phyloP scores from a whole-genome alignment of 23 tunicate species.

The Clavelina lepadiformis region DNA sequence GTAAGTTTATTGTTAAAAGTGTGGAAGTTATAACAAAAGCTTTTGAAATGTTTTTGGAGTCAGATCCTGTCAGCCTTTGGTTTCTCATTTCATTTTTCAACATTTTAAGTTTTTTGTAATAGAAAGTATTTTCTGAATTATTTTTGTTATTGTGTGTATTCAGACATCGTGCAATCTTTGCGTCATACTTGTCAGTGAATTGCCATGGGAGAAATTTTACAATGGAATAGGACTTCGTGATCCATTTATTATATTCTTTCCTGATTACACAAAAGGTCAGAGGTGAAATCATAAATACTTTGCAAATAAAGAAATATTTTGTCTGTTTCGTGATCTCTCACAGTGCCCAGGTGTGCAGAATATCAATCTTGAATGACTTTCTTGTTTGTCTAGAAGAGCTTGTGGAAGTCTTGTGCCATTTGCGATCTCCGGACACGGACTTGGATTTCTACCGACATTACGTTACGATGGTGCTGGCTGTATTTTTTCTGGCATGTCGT shows the following conservation, averaged over 20 bases:
- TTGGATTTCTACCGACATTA: conserved; percentile 49
- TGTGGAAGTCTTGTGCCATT: conserved; percentile 35
- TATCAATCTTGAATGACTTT: too few relatives aligned
- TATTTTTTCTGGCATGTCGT: conserved; percentile 57
- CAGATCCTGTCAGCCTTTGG: too few relatives aligned
- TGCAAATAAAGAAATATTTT: too few relatives aligned
- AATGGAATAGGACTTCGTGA: conserved; percentile 8
- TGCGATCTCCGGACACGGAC: conserved; percentile 50
- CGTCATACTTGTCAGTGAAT: conserved; percentile 46
- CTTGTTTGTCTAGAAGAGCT: conserved; percentile 76
- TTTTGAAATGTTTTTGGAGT: not conserved
- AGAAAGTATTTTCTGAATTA: not conserved
- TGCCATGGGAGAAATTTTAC: conserved; percentile 83
- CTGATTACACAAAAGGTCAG: conserved; percentile 74
- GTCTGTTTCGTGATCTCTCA: too few relatives aligned
- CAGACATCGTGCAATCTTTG: conserved; percentile 66
- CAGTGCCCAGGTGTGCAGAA: too few relatives aligned
- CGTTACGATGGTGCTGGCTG: conserved; percentile 39
- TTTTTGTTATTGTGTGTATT: conserved; percentile 3
- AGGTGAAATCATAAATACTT: too few relatives aligned
- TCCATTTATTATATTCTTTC: conserved; percentile 59
- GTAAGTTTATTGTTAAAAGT: too few relatives aligned
- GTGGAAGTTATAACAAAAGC: too few relatives aligned
- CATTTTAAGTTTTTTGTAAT: too few relatives aligned
- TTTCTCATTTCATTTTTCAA: too few relatives aligned